These are phyloP conservation scores for Lepetodrilus schrolli DNA, from an alignment of 2,888 invertebrate species.

Conservation along the genomic window DNA sequence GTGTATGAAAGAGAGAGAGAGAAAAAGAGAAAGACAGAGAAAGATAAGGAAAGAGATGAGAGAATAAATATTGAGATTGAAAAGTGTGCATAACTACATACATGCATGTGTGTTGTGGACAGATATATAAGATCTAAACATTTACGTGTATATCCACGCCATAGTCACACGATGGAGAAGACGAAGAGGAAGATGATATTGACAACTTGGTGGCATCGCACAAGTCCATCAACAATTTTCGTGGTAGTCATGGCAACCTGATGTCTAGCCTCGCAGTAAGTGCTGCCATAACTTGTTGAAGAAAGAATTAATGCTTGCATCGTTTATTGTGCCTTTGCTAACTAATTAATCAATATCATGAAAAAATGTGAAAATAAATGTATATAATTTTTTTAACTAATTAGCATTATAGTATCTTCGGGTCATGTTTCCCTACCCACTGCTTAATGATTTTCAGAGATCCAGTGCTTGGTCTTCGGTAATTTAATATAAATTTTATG, in stretches of 20 bases:
- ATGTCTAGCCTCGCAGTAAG: background rate
- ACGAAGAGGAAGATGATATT: constrained; percentile 64
- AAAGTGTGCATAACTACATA: too few relatives aligned
- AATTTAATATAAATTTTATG: background rate
- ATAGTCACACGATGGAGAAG: constrained; percentile 25
- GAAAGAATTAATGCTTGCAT: too few relatives aligned
- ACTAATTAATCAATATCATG: background rate
- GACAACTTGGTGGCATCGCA: constrained; percentile 62
- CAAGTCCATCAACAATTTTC: constrained; percentile 35
- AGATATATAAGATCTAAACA: too few relatives aligned
- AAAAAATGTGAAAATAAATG: background rate
- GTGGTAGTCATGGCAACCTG: constrained; percentile 32
- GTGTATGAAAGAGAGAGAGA: too few relatives aligned
- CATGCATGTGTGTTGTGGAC: too few relatives aligned
- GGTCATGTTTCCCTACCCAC: background rate
- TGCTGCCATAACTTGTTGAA: too few relatives aligned
- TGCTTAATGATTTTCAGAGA: background rate
- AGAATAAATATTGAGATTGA: too few relatives aligned
- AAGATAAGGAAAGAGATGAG: too few relatives aligned
- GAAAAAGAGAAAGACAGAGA: too few relatives aligned
- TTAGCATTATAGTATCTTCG: background rate
- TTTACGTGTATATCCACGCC: too few relatives aligned
- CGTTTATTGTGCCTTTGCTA: too few relatives aligned
- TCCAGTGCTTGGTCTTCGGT: background rate
- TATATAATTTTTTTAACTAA: too few relatives aligned